These are phyloP conservation scores for Dendrocincla tyrannina DNA, from an alignment of 2,797 vertebrate species.

Conservation along the genomic window DNA sequence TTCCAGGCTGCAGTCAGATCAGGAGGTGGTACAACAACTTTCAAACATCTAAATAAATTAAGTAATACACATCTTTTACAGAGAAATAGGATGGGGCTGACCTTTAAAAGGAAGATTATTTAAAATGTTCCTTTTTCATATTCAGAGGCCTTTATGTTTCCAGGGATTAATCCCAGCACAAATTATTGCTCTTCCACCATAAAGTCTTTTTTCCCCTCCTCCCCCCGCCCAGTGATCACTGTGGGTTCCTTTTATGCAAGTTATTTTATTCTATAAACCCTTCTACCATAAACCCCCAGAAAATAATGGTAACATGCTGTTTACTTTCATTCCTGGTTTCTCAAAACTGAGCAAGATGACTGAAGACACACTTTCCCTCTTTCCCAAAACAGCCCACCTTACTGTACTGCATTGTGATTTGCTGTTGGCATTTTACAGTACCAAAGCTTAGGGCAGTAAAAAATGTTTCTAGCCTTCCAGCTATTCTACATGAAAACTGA, in stretches of 20 bases:
- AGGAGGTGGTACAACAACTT: conserved; percentile 12
- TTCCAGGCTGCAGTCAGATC: conserved; percentile 28
- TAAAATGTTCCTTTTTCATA: not conserved
- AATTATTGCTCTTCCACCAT: not conserved
- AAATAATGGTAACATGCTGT: not conserved
- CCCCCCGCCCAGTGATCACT: not conserved
- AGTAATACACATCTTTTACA: not conserved
- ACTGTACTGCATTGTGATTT: not conserved
- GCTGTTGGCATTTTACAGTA: not conserved
- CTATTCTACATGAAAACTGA: not conserved
- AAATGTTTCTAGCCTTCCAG: not conserved
- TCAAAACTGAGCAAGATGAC: not conserved
- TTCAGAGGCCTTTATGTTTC: not conserved
- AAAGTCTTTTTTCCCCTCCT: not conserved
- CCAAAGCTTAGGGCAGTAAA: not conserved
- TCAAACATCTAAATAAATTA: not conserved
- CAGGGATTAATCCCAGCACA: not conserved
- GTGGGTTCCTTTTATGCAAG: not conserved
- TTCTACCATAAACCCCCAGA: not conserved
- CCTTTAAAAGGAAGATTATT: not conserved
- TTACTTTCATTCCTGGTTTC: not conserved
- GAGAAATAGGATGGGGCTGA: not conserved
- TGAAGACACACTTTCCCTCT: not conserved
- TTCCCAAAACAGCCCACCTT: not conserved
- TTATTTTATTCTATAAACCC: not conserved